Conservation (phyloP, 2,113 vertebrate species). For the Orycteropus afer region DNA sequence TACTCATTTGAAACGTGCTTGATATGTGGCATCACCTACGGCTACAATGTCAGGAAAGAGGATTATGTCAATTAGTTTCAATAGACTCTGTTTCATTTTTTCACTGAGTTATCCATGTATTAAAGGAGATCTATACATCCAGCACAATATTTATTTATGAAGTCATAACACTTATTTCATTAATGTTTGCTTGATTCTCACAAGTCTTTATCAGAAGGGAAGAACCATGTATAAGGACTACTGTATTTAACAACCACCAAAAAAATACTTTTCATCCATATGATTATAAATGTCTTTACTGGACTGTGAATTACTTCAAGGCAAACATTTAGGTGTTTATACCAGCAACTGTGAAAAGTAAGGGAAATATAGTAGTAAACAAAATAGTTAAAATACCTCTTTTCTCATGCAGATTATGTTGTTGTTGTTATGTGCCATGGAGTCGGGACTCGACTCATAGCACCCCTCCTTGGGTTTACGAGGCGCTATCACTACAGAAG, state of each 20-base stretch:
- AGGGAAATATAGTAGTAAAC: background rate
- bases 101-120: slow-evolving; percentile 27
- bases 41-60: background rate
- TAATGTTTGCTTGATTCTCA: slow-evolving; percentile 2
- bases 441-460: too few species aligned
- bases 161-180: background rate
- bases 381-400: background rate
- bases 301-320: background rate
- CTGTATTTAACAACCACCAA: background rate
- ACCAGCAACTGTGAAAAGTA: background rate
- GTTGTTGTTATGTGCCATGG: too few species aligned
- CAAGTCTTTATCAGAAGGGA: slow-evolving; percentile 1
- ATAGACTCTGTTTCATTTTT: background rate
- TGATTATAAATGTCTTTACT: background rate
- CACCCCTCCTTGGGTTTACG: too few species aligned
- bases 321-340: background rate
- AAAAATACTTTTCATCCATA: background rate
- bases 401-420: background rate
- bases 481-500: too few species aligned
- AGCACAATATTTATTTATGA: slow-evolving; percentile 39
- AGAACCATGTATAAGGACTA: background rate
- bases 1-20: background rate
- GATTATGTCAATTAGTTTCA: background rate
- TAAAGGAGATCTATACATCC: background rate
- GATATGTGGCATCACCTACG: background rate